Evolutionary conservation across 2,797 vertebrate genomes (phyloP), one percentile per base, ranked within the genome.

Genomic region (Sebastes nivosus): DNA sequence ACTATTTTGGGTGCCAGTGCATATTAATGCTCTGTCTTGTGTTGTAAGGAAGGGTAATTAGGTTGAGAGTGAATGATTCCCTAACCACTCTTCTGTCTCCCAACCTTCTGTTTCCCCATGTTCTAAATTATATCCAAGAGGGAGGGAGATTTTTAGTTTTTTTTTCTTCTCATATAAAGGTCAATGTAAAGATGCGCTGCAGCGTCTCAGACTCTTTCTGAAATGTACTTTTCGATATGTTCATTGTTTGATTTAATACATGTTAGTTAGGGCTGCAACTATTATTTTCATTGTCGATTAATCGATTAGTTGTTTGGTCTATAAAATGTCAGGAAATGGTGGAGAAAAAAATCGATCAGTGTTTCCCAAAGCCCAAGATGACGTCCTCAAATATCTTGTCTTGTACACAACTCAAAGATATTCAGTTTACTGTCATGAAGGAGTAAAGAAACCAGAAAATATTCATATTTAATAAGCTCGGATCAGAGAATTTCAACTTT

Each of bases 21-120:
- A 93, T 94, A 94, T 95, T 95, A 95, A 95, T 95, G 90, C 82
- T 79, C 91, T 89, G 92, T 94, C 89, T 93, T 90, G 68, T 89
- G 92, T 92, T 93, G 94, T 94, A 90, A 90, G 86, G 93, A 91
- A 88, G 92, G 94, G 92, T 96, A 95, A 96, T 96, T 95, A 95
- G 88, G 92, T 90, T 90, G 89, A 93, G 89, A 92, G 92, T 93
- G 94, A 95, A 93, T 93, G 92, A 96, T 95, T 95, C 92, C 90
- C 93, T 85, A 95, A 93, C 90, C 93, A 87, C 86, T 95, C 92
- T 94, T 94, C 94, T 96, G 95, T 95, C 94, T 94, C 93, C 94
- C 89, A 91, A 89, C 95, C 95, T 91, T 96, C 95, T 96, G 95
- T 95, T 95, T 93, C 90, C 69, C 83, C 86, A 68, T 92, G 93